Evolutionary conservation across 2,888 invertebrate genomes (phyloP).

Genomic region (Lottia gigantea): DNA sequence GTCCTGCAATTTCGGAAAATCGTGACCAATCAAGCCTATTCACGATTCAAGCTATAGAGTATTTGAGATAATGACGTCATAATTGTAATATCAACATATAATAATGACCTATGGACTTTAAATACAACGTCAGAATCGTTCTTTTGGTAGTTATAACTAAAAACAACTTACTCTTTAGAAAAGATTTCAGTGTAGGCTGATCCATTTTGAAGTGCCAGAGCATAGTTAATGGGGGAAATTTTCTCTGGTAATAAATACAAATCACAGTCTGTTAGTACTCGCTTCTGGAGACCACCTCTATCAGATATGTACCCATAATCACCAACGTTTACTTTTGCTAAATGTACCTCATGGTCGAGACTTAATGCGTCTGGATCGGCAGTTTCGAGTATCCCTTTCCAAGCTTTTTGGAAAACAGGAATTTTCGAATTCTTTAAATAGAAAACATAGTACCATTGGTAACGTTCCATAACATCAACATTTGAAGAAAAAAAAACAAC

Average conservation of each 20-base stretch:
- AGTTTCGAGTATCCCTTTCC: constrained; percentile 30
- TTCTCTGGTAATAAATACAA: constrained; percentile 49
- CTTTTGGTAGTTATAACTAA: no score
- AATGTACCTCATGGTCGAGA: constrained; percentile 33
- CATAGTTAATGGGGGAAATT: constrained; percentile 51
- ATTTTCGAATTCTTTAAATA: constrained; percentile 37
- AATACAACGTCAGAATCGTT: no score
- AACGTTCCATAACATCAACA: no score
- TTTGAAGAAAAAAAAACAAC: no score
- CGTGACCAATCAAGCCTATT: no score
- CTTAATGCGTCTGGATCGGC: constrained; percentile 34
- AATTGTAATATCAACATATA: no score
- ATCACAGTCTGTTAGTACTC: constrained; percentile 46
- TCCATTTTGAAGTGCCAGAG: constrained; percentile 49
- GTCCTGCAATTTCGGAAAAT: no score
- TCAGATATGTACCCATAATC: constrained; percentile 45
- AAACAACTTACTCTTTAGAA: constrained; percentile 50
- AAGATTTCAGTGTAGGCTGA: constrained; percentile 50
- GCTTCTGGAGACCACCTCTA: constrained; percentile 43
- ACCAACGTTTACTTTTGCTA: constrained; percentile 36
- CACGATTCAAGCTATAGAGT: no score
- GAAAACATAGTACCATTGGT: neutral
- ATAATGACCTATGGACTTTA: no score
- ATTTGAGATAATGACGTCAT: no score
- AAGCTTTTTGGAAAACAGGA: constrained; percentile 36